A percentile compares a stretch with the other conserved stretches of the same genome.
Conservation (phyloP, 2,113 vertebrate species). For the Oceanodroma tethys region DNA sequence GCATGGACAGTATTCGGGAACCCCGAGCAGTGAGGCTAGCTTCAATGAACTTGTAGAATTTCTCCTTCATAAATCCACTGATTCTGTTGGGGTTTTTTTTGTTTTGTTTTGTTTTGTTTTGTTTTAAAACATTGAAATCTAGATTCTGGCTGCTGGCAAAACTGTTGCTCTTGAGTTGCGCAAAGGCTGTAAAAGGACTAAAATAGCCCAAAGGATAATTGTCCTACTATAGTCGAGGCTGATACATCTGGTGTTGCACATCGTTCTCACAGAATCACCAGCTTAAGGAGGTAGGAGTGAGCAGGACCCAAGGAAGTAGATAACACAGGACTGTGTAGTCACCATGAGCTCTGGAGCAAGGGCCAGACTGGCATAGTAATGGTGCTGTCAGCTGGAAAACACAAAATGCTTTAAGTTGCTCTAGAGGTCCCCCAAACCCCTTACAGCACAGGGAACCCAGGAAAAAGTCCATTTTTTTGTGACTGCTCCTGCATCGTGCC, state of each 20-base stretch:
- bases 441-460: not conserved
- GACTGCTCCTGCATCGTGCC: not conserved
- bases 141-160: not conserved
- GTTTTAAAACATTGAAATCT: not conserved
- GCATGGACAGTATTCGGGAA: not conserved
- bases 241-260: not conserved
- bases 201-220: not conserved
- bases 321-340: rapidly evolving
- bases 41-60: not conserved
- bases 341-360: not conserved
- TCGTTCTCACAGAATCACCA: not conserved
- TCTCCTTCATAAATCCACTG: not conserved
- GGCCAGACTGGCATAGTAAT: not conserved
- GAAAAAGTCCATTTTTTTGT: not conserved
- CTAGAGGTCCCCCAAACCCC: not conserved
- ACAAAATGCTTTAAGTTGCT: not conserved
- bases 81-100: not conserved
- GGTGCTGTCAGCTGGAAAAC: not conserved
- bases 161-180: not conserved
- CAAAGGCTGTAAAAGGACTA: not conserved
- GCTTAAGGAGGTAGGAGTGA: not conserved
- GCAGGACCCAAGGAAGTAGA: not conserved
- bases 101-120: no score
- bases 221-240: not conserved
- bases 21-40: not conserved